Evolutionary conservation across 2,888 invertebrate genomes (phyloP), one percentile per base, ranked within the genome.

Genomic region (Pristionchus japonicus): DNA sequence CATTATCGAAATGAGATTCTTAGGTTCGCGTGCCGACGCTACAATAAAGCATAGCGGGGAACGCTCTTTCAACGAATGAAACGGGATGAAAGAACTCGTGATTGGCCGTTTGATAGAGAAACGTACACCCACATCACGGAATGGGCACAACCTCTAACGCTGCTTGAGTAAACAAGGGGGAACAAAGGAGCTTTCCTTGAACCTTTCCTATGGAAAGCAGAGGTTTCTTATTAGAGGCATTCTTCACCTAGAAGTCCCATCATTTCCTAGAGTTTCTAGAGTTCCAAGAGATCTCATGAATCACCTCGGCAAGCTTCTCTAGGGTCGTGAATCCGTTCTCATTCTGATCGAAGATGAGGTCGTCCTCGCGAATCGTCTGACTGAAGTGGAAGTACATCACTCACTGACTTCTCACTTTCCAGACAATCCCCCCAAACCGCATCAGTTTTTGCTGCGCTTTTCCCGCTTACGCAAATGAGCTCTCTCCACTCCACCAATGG

Each of bases 301-400:
- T 49, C 88, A 87, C 89, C 87, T 89, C 89, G 9, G 61, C 47
- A 6, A 89, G 83, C 67, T 82, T 64, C 27, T 87, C 67, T 11
- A 89, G 64, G 9, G 85, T 88, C 2, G 89, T 89, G 87, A 89
- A 89, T 37, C 89, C 89, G n/a, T 89, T 88, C 40, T 83, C 87
- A 40, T 87, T 88, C 43, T 87, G 57, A 47, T 89, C 89, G 70
- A 89, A 89, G 52, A 84, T 67, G 37, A 89, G 89, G 37, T 89
- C 89, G n/a, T 89, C 89, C 20, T 89, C 89, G 20, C 49, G 34
- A 11, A 86, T 31, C 40, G 86, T 70, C 34, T 86, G 86, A 34
- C 86, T 86, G 70, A n/a, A 86, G 64, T 52, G 64, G 57, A 15
- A 37, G 34, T 31, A 77, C 77, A 77, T 77, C 34, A 23, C 15